Base-by-base conservation (phyloP, 1,140 invertebrate genomes). In the Drosophila paulistorum region DNA sequence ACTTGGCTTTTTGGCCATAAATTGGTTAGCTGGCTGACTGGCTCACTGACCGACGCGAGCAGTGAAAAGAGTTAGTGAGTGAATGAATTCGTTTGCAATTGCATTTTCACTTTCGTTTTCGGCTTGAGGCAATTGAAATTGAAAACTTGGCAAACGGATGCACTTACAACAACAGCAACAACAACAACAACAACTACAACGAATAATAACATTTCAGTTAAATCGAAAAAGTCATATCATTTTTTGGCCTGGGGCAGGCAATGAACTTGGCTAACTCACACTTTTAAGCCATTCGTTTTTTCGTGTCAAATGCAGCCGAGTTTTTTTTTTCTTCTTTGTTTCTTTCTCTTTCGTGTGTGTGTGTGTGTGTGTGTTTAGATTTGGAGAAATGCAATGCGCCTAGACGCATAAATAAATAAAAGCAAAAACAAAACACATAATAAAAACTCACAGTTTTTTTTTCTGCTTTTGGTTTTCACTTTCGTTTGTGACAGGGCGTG, bases 101-200 rank as follows among this genome's bases (percentile, higher is more conserved):
- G 74, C 79, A 80, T 89, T 89, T 89, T 89, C 84, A 89, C 84
- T 89, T 89, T 89, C 84, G 81, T 89, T 89, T 87, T 81, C 69
- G 81, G 45, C 20, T 23, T 14, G 17, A 20, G 17, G 17, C 78
- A 77, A 73, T 83, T 74, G 84, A 79, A 89, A 89, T 81, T 82
- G 77, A 82, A 89, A 75, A 89, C 84, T 89, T 89, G 85, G 84
- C 84, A 84, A 89, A 81, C 84, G 84, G 84, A 89, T 89, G 84
- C 84, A 85, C 69, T 68, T 74, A 68, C 74, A 71, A 78, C 74
- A 72, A 78, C 64, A 60, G 42, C 23, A 62, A 62, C 48, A 74
- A 35, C 30, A 66, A 69, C 60, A 64, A 58, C 67, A 62, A 68
- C 39, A 17, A 17, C 0, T 17, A 17, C 17, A 23, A 23, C 20